These are phyloP conservation scores for Planiliza haematocheilus DNA, from an alignment of 2,113 vertebrate species.

Conservation along the genomic window DNA sequence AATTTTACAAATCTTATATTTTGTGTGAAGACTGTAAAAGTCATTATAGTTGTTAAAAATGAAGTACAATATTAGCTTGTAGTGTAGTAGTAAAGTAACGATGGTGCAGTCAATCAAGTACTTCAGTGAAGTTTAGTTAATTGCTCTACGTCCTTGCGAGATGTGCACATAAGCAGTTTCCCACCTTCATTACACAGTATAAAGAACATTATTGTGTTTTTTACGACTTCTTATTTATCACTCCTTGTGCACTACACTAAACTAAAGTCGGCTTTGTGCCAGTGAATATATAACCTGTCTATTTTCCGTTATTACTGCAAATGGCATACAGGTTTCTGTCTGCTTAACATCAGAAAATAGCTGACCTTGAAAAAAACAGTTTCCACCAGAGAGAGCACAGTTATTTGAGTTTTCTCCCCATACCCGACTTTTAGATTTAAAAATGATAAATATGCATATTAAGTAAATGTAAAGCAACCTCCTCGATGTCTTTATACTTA, in stretches of 20 bases:
- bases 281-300: constrained; percentile 38
- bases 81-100: not conserved
- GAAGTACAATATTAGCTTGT: no score
- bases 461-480: constrained; percentile 45
- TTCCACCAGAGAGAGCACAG: constrained; percentile 20
- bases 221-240: not conserved
- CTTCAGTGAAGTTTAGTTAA: not conserved
- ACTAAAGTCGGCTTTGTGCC: constrained; percentile 21
- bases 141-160: not conserved
- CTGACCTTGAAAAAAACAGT: constrained; percentile 36
- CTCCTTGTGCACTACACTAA: constrained; percentile 7
- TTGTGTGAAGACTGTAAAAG: no score
- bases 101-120: not conserved
- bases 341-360: constrained; percentile 32
- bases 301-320: constrained; percentile 25
- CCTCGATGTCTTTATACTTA: constrained; percentile 25
- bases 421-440: constrained; percentile 56
- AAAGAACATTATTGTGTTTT: constrained; percentile 1
- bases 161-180: not conserved
- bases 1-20: no score
- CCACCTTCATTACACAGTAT: not conserved
- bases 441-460: constrained; percentile 45
- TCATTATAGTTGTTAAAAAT: no score
- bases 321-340: constrained; percentile 48
- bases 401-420: constrained; percentile 39